These are phyloP conservation scores for Mimas tiliae DNA, from an alignment of 2,888 invertebrate species.

Conservation along the genomic window DNA sequence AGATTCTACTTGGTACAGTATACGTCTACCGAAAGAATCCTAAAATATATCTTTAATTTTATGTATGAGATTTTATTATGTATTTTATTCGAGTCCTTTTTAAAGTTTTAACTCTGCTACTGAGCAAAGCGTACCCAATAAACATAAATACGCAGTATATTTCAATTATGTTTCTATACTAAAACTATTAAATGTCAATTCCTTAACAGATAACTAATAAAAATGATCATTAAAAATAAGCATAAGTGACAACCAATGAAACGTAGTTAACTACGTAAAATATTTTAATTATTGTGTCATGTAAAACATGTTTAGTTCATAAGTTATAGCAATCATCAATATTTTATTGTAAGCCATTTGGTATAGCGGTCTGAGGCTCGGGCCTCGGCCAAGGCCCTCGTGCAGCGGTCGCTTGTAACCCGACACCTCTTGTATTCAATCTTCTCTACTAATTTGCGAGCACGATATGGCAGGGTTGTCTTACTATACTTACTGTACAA, in stretches of 20 bases:
- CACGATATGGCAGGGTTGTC: conserved; percentile 58
- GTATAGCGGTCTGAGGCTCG: conserved; percentile 50
- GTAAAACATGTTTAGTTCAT: conserved; percentile 32
- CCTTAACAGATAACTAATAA: not conserved
- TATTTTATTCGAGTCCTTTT: too few species aligned
- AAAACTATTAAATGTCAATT: too few species aligned
- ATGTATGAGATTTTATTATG: too few species aligned
- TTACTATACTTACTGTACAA: not conserved
- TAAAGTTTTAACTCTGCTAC: too few species aligned
- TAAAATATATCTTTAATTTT: too few species aligned
- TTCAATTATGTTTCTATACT: too few species aligned
- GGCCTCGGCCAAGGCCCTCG: conserved; percentile 61
- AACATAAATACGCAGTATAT: too few species aligned
- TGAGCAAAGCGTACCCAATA: too few species aligned
- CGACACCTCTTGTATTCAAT: conserved; percentile 77
- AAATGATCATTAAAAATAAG: not conserved
- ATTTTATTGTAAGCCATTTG: conserved; percentile 25
- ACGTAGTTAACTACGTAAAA: not conserved
- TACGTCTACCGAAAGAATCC: too few species aligned
- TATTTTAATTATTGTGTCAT: conserved; percentile 26
- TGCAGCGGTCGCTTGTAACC: conserved; percentile 63
- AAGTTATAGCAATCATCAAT: conserved; percentile 23
- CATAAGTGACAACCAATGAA: not conserved
- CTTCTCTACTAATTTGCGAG: conserved; percentile 75
- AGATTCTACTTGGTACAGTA: too few species aligned